These are phyloP conservation scores for Calliphora vomitoria DNA, from an alignment of 2,888 invertebrate genomes.

Conservation along the genomic window DNA sequence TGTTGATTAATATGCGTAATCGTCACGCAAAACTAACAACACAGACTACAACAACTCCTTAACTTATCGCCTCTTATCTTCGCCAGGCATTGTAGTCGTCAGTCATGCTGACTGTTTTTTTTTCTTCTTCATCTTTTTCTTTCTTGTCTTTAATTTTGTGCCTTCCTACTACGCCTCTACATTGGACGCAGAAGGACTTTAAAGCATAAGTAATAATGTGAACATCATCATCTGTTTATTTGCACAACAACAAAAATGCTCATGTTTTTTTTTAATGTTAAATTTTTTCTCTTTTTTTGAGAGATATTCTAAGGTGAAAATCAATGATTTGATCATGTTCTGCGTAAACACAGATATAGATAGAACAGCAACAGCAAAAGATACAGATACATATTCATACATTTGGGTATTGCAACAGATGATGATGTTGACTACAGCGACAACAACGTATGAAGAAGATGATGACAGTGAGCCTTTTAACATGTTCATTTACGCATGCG, in stretches of 20 bases:
- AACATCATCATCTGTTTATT: conserved; percentile 65
- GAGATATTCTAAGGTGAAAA: conserved; percentile 63
- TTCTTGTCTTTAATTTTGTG: conserved; percentile 11
- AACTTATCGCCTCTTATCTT: conserved; percentile 47
- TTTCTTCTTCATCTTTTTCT: not conserved
- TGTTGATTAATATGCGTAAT: conserved; percentile 74
- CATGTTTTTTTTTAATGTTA: conserved; percentile 28
- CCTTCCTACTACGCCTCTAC: conserved; percentile 8
- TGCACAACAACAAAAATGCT: conserved; percentile 34
- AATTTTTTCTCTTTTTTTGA: too few relatives aligned
- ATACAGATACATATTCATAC: conserved; percentile 2
- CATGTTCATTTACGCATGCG: conserved; percentile 72
- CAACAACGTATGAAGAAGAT: conserved; percentile 33
- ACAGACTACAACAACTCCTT: conserved; percentile 55
- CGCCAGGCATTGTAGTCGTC: conserved; percentile 43
- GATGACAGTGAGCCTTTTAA: conserved; percentile 73
- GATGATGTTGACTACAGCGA: conserved; percentile 57
- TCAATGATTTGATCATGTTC: conserved; percentile 63
- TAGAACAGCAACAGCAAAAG: conserved; percentile 13
- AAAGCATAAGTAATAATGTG: conserved; percentile 3
- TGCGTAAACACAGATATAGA: conserved; percentile 36
- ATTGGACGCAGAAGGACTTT: conserved; percentile 17
- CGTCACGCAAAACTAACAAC: conserved; percentile 73
- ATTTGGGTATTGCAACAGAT: conserved; percentile 67
- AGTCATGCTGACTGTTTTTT: conserved; percentile 75